Percentiles rank a stretch among this genome's conserved stretches.
Evolutionary conservation across 2,797 vertebrate species (phyloP).

Genomic region (Rousettus madagascariensis): DNA sequence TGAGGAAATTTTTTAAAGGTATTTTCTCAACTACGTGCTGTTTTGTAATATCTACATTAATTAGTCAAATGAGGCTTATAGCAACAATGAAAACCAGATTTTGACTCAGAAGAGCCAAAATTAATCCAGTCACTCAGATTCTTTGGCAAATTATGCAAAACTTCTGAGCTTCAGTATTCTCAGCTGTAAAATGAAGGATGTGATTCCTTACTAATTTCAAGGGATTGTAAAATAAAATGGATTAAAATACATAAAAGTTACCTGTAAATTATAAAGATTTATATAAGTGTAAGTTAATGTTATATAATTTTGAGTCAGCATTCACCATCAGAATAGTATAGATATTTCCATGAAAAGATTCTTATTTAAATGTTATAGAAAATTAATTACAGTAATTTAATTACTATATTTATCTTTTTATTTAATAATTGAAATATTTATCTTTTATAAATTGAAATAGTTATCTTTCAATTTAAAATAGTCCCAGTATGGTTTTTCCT

Average conservation of each 20-base stretch:
- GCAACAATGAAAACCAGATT: not conserved
- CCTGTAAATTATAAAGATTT: not conserved
- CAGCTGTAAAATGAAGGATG: not conserved
- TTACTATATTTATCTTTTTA: not conserved
- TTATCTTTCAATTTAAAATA: constrained; percentile 6
- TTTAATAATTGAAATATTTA: not conserved
- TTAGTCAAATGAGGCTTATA: not conserved
- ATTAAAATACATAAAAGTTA: not conserved
- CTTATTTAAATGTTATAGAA: constrained; percentile 27
- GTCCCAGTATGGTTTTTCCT: not conserved
- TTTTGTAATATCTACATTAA: not conserved
- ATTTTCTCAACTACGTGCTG: not conserved
- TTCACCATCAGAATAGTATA: not conserved
- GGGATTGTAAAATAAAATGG: not conserved
- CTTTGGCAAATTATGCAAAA: not conserved
- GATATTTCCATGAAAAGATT: not conserved
- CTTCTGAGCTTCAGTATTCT: not conserved
- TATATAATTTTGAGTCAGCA: not conserved
- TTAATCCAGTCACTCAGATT: not conserved
- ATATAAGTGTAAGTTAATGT: not conserved
- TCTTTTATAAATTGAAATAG: not conserved
- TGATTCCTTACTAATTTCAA: not conserved
- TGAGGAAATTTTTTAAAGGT: not conserved
- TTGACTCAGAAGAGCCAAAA: not conserved
- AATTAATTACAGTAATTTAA: not conserved